phyloP scores from a whole-genome alignment of 1,140 invertebrate species.

The Nilaparvata lugens region DNA sequence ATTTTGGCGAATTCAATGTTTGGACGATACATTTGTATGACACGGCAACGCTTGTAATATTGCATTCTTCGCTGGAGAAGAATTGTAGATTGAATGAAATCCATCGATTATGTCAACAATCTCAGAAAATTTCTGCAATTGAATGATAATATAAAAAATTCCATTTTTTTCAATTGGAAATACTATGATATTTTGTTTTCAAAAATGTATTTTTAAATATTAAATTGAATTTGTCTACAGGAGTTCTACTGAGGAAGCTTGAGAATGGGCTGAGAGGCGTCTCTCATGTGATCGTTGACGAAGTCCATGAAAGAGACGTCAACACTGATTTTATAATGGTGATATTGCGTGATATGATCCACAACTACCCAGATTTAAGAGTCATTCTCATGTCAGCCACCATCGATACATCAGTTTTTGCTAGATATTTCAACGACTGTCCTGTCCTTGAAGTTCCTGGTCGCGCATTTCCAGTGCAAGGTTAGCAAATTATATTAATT shows the following conservation, averaged over 20 bases:
- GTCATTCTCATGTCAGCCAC: constrained; percentile 97
- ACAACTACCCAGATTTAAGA: constrained; percentile 77
- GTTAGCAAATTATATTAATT: too few species aligned
- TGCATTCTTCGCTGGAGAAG: too few species aligned
- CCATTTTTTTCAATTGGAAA: too few species aligned
- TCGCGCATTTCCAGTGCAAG: constrained; percentile 64
- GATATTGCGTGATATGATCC: constrained; percentile 84
- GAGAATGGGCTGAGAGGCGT: constrained; percentile 78
- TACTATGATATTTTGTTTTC: too few species aligned
- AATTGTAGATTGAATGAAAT: too few species aligned
- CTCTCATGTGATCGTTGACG: constrained; percentile 89
- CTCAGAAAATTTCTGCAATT: too few species aligned
- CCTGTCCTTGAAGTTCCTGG: constrained; percentile 71
- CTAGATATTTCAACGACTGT: constrained; percentile 83
- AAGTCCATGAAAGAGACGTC: constrained; percentile 95
- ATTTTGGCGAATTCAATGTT: too few species aligned
- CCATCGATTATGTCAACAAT: too few species aligned
- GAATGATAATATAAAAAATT: too few species aligned
- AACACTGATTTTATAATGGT: constrained; percentile 96
- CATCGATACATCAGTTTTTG: constrained; percentile 85
- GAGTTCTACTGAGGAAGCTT: constrained; percentile 82
- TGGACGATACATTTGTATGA: too few species aligned
- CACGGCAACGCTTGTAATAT: too few species aligned
- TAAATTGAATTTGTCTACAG: constrained; percentile 30
- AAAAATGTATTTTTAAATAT: constrained; percentile 2